Evolutionary conservation across 2,888 invertebrate genomes (phyloP), one percentile per base, ranked within the genome.

Genomic region (Doris montereyensis): DNA sequence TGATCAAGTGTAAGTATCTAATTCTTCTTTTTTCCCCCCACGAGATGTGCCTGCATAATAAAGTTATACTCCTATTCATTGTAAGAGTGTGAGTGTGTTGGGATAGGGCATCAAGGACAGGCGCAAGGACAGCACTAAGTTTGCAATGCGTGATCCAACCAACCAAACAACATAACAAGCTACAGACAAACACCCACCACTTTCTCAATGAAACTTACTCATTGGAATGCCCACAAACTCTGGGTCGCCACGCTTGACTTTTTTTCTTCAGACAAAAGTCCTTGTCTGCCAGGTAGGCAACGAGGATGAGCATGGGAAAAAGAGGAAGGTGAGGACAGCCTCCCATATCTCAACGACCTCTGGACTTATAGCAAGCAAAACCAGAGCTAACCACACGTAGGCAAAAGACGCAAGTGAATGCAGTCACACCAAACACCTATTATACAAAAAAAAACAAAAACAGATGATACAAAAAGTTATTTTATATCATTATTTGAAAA

Each of bases 321-420:
- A 91, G 17, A 93, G 83, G 75, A 94, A 91, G 0, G 94, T 94
- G 60, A 94, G 84, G 1, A 92, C 87, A 0, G 94, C 93, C 87
- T 94, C 94, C 93, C 93, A 93, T 10, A 93, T 83, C 30, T 93
- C 93, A n/a, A 94, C 86, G 13, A 72, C 82, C 70, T 89, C 84
- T 0, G 92, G 92, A 0, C 92, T 87, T 62, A 90, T 88, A 21
- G 83, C 89, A 68, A 91, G 87, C 68, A 93, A 88, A 67, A 93
- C 92, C 34, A 94, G 86, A 34, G 93, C 90, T 77, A 94, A 90
- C 94, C 94, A 94, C 67, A 94, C 87, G 88, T 94, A 94, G n/a
- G 94, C 94, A 83, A 93, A n/a, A 93, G 34, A 94, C 85, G 71
- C 91, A 91, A 82, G 90, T 91, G 82, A 89, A 87, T 13, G 91